Base-by-base conservation (phyloP, 2,888 invertebrate species). In the Hypselothyrea guttata region DNA sequence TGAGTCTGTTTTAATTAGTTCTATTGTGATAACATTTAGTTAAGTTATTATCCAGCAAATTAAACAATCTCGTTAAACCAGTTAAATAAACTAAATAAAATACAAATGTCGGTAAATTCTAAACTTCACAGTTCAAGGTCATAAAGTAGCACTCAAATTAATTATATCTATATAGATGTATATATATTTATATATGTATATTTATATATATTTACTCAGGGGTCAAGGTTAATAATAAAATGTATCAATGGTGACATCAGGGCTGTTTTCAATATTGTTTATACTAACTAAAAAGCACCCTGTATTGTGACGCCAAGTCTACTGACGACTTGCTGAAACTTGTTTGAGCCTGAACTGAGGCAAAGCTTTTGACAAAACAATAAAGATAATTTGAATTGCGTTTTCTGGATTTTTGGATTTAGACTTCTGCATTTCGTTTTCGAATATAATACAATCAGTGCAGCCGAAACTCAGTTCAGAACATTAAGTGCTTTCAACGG, bases 291-390 rank as follows among this genome's bases (percentile, higher is more conserved):
- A 37, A 47, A 22, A 51, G 4, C 76, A 79, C 77, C 71, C 77
- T 74, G 75, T 74, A 67, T 57, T 33, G n/a, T 30, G n/a, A 37
- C 42, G 62, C 48, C 71, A 54, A 46, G 71, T 77, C 71, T 62
- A 59, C 69, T 38, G 65, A 48, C 9, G 54, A 42, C 16, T 38
- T 38, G 38, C 16, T 38, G n/a, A 72, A 78, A 78, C 77, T 63
- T 63, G 77, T 78, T 78, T 74, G 22, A 49, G 38, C 44, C 9
- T 58, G 53, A 34, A 51, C 18, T 37, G 12, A 54, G 18, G 31
- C 38, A 54, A 56, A 45, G 27, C 42, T 4, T 22, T 22, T 5
- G 22, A 45, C 16, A 71, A 54, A 28, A 52, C 53, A 51, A 57
- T 56, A 34, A 56, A 38, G 40, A 33, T 31, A 58, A 61, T 34